Evolutionary conservation across 2,888 invertebrate genomes (phyloP).

Genomic region (Rhagonycha lutea): DNA sequence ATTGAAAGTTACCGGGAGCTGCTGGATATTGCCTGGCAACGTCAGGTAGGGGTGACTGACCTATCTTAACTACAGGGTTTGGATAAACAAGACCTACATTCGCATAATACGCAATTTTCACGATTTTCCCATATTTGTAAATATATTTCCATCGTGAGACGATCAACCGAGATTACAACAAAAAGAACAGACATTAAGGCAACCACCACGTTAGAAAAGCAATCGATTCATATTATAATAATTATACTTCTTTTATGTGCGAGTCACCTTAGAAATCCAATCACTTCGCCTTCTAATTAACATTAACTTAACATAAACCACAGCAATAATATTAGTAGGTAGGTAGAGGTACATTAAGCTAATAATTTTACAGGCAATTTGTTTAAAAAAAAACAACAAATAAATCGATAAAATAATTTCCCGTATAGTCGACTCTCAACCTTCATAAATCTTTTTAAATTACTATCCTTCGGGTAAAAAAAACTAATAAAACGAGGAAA

Average conservation of each 20-base stretch:
- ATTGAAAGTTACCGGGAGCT: conserved; percentile 9
- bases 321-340: no score
- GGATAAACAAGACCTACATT: neutral
- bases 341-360: neutral
- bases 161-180: neutral
- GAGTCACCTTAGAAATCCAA: no score
- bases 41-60: conserved; percentile 32
- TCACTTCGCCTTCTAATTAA: neutral
- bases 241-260: no score
- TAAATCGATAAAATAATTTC: neutral
- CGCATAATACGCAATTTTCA: neutral
- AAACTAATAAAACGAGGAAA: neutral
- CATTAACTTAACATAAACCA: neutral
- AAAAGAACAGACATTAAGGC: no score
- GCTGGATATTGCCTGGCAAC: conserved; percentile 28
- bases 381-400: neutral
- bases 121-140: neutral
- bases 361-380: neutral
- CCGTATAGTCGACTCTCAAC: neutral
- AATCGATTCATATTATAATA: no score
- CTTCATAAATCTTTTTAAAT: neutral
- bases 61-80: conserved; percentile 26
- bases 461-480: neutral
- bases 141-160: neutral
- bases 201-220: no score